phyloP scores from a whole-genome alignment of 2,797 vertebrate species.

The Choloepus didactylus region DNA sequence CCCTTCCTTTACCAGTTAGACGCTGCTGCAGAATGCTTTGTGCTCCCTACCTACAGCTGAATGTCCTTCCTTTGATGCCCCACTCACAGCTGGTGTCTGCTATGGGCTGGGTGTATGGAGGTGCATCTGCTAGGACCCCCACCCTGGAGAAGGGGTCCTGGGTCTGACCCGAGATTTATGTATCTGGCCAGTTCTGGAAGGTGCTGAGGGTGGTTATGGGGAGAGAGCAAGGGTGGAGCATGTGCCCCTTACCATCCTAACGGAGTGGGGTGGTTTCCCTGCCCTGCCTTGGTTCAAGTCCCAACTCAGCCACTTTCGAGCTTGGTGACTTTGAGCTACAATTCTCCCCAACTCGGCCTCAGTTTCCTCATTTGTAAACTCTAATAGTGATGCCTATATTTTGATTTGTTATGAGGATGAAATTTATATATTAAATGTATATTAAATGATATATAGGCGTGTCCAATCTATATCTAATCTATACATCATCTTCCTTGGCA shows the following conservation, averaged over 20 bases:
- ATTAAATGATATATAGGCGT: background rate
- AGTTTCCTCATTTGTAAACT: background rate
- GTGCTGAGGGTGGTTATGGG: background rate
- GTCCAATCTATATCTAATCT: background rate
- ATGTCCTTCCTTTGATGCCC: no score
- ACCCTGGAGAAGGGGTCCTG: background rate
- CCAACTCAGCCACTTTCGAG: background rate
- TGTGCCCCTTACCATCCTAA: no score
- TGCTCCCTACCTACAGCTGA: background rate
- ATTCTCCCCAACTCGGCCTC: background rate
- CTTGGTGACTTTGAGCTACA: background rate
- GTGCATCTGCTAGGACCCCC: no score
- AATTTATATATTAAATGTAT: background rate
- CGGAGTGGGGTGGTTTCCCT: background rate
- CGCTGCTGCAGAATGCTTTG: background rate
- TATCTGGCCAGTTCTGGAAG: background rate
- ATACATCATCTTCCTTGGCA: background rate
- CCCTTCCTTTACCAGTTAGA: background rate
- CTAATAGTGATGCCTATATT: background rate
- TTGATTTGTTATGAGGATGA: background rate
- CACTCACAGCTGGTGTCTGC: background rate
- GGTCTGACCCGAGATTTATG: background rate
- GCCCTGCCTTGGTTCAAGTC: background rate
- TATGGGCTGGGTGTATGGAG: background rate
- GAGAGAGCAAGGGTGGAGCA: background rate